Evolutionary conservation across 1,140 invertebrate species (phyloP).

Genomic region (Caenorhabditis remanei): DNA sequence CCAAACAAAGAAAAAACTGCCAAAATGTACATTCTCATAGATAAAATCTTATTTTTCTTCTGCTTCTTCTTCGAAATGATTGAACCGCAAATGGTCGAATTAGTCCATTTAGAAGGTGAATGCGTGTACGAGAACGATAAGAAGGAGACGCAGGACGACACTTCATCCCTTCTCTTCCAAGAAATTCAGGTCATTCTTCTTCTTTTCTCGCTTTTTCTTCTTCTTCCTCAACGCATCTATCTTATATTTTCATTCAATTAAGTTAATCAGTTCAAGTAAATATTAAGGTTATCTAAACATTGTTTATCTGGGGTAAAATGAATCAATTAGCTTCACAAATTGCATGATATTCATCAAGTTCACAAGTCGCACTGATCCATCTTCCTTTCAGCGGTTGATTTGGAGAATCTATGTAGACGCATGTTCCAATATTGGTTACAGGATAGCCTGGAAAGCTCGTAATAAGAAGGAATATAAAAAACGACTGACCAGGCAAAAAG

Average conservation of each 20-base stretch:
- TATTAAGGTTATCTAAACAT: background rate
- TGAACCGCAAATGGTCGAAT: slow-evolving; percentile 44
- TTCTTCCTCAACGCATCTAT: background rate
- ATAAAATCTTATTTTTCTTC: background rate
- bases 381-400: slow-evolving; percentile 25
- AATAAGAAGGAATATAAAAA: background rate
- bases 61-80: slow-evolving; percentile 17
- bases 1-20: slow-evolving; percentile 12
- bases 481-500: slow-evolving; percentile 1
- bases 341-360: slow-evolving; percentile 24
- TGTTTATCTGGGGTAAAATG: background rate
- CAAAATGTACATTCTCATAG: background rate
- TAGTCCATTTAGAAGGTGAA: slow-evolving; percentile 46
- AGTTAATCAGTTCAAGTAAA: background rate
- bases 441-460: background rate
- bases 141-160: slow-evolving; percentile 11
- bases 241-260: background rate
- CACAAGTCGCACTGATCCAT: slow-evolving; percentile 40
- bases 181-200: slow-evolving; percentile 36
- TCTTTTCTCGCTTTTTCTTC: background rate
- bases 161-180: slow-evolving; percentile 22
- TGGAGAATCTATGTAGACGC: background rate
- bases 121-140: slow-evolving; percentile 5
- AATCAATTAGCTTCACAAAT: slow-evolving; percentile 1
- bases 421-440: slow-evolving; percentile 6